These are phyloP conservation scores for Mormyrops attenuatus DNA, from an alignment of 2,797 vertebrate species.

Conservation along the genomic window DNA sequence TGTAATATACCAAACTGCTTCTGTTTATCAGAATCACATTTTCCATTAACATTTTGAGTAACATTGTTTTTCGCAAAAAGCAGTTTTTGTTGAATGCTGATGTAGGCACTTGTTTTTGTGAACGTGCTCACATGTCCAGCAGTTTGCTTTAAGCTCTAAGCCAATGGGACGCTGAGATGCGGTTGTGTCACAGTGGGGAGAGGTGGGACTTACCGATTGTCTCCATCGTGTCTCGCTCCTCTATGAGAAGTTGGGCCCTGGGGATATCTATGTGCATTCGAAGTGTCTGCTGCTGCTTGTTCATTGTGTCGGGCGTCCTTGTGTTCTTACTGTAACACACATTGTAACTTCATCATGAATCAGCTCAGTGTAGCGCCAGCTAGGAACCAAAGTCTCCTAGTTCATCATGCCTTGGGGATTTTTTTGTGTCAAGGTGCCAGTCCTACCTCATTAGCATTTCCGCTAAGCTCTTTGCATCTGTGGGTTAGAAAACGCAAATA, in stretches of 20 bases:
- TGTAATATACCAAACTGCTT: neutral
- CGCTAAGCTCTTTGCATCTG: slow-evolving; percentile 98
- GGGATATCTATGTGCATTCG: slow-evolving; percentile 99
- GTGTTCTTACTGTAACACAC: slow-evolving; percentile 83
- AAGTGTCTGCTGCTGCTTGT: slow-evolving; percentile 93
- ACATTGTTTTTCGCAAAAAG: neutral
- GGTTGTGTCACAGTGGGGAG: neutral
- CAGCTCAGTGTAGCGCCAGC: neutral
- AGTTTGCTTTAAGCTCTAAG: neutral
- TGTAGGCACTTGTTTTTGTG: neutral
- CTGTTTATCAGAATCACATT: neutral
- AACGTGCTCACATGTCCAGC: neutral
- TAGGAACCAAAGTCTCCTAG: neutral
- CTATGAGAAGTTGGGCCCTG: slow-evolving; percentile 95
- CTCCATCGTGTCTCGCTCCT: slow-evolving; percentile 98
- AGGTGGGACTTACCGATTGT: slow-evolving; percentile 74
- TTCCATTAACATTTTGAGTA: neutral
- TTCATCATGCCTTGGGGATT: neutral
- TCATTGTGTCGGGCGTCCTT: slow-evolving; percentile 88
- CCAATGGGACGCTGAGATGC: neutral
- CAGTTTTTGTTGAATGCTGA: neutral
- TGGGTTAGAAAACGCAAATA: slow-evolving; percentile 54
- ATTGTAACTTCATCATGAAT: neutral
- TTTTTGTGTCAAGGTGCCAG: neutral
- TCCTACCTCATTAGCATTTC: slow-evolving; percentile 99